These are phyloP conservation scores for Cistogaster globosa DNA, from an alignment of 2,888 invertebrate genomes.

Conservation along the genomic window DNA sequence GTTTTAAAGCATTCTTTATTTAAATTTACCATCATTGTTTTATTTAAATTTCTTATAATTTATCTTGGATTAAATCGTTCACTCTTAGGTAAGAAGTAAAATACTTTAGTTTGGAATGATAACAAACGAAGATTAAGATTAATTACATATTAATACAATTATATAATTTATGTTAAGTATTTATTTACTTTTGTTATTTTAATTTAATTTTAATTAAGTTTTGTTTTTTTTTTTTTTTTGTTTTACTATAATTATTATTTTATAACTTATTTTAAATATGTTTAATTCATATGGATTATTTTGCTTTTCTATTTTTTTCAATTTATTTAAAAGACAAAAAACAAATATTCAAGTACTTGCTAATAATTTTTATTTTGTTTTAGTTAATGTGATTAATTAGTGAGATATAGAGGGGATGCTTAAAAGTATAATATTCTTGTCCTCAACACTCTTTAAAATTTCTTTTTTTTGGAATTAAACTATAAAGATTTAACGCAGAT, in stretches of 20 bases:
- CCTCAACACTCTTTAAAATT: conserved; percentile 35
- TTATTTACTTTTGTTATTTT: conserved; percentile 33
- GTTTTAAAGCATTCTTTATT: conserved; percentile 70
- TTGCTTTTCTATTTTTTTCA: conserved; percentile 15
- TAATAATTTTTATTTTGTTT: conserved; percentile 51
- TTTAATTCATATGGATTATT: conserved; percentile 65
- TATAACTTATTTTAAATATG: conserved; percentile 48
- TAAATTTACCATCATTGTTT: conserved; percentile 58
- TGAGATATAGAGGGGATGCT: conserved; percentile 53
- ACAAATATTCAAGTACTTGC: conserved; percentile 61
- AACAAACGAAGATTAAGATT: conserved; percentile 59
- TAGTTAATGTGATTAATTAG: conserved; percentile 53
- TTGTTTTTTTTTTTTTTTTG: conserved; percentile 21
- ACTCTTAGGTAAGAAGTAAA: conserved; percentile 63
- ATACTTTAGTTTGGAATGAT: conserved; percentile 47
- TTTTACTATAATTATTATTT: conserved; percentile 45
- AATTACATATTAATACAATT: conserved; percentile 63
- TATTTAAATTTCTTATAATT: conserved; percentile 52
- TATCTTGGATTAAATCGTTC: conserved; percentile 52
- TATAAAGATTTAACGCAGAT: conserved; percentile 85
- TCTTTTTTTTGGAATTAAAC: conserved; percentile 9
- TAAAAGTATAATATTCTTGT: conserved; percentile 37
- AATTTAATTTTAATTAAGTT: conserved; percentile 46
- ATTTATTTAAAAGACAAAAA: conserved; percentile 67
- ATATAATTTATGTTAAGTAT: conserved; percentile 61